A percentile compares a stretch with the other conserved stretches of the same genome.
phyloP scores from a whole-genome alignment of 2,888 invertebrate genomes.

The Oithona nana region DNA sequence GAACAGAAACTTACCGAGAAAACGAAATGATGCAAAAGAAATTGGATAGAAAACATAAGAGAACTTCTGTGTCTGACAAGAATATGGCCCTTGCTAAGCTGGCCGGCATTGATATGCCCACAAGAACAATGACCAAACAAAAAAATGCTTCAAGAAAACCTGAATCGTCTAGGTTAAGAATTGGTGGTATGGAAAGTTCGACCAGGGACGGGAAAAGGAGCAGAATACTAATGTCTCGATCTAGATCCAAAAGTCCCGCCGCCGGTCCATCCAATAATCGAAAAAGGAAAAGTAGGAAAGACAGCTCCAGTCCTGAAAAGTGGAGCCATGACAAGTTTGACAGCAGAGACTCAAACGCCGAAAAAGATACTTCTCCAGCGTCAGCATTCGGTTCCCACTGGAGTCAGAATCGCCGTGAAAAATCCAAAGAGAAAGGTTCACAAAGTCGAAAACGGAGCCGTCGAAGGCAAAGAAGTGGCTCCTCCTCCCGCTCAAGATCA shows the following conservation, averaged over 20 bases:
- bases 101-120: background rate
- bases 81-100: background rate
- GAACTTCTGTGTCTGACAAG: background rate
- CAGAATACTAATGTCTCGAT: background rate
- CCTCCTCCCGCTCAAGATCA: background rate
- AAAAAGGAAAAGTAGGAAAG: background rate
- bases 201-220: background rate
- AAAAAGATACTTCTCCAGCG: background rate
- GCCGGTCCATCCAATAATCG: background rate
- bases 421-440: conserved; percentile 11
- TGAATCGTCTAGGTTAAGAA: background rate
- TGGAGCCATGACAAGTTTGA: conserved; percentile 14
- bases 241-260: background rate
- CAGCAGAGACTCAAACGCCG: background rate
- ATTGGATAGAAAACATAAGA: background rate
- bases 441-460: background rate
- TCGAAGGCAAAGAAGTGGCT: background rate
- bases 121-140: background rate
- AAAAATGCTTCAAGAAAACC: background rate
- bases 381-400: conserved; percentile 12
- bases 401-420: conserved; percentile 9
- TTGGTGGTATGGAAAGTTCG: background rate
- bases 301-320: background rate
- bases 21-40: background rate
- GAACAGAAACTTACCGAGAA: background rate